Evolutionary conservation across 2,113 vertebrate species (phyloP), one percentile per base, ranked within the genome.

Genomic region (Nothobranchius furzeri): DNA sequence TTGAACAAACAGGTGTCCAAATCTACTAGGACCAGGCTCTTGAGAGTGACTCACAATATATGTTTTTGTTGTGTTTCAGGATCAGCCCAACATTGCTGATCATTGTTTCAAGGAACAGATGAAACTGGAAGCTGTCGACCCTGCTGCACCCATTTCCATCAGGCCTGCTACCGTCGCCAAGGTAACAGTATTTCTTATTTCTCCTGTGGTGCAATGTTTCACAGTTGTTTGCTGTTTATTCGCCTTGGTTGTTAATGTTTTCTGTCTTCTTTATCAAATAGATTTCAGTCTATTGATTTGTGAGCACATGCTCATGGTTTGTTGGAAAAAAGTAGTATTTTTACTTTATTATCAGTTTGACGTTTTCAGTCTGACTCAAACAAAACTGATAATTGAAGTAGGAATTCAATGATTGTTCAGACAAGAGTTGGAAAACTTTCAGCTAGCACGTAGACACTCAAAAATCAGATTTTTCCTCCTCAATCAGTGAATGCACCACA

Each of bases 91-190:
- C 75, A 90, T 98, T 2, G 85, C 89, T 55, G 72, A 88, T 60
- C 97, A 99, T 88, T 92, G 93, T 0, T 98, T 99, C 80, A 93
- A 92, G 79, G 90, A 94, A 86, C 95, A 95, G 56, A 98, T 99
- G 97, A 99, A 98, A 88, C 87, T 99, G 71, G 98, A 99, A 88
- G 98, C 96, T 62, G 92, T 98, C 66, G 94, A 99, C 79, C 95
- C 95, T 4, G 67, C 83, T 78, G 91, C 95, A 87, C 97, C 98
- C 25, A 97, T 97, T 91, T 94, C 91, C 60, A 96, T 99, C 82
- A 94, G 93, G 72, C 97, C 98, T 69, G 97, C 97, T 68, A 95
- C 97, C 55, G 91, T 99, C 83, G 76, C 92, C 81, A 98, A 97
- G 96, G 98, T 98, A 95, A 85, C 82, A 58, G 58, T 48, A 35